Base-by-base conservation (phyloP, 2,113 vertebrate species). In the Genyomyrus donnyi region DNA sequence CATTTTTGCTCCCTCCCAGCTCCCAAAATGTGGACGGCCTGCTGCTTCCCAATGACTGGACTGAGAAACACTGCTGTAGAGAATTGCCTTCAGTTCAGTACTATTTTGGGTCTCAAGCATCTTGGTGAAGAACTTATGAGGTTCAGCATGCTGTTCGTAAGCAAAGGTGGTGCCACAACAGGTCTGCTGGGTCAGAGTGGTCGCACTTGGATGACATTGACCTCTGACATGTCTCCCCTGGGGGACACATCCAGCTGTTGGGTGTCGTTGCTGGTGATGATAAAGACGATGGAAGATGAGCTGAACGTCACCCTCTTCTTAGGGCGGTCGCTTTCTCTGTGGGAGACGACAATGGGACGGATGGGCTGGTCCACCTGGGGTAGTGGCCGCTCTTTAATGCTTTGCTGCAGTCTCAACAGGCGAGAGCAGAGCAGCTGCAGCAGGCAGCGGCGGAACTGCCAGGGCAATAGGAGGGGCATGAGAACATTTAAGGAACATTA, bases 231-330 rank as follows among this genome's bases (percentile, higher is more conserved):
- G 6, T 21, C 90, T 17, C 90, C 62, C 92, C 94, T 95, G 90
- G 94, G 95, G 85, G 91, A 93, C 45, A 96, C 91, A 3, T 96
- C 96, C 35, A 95, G 90, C 45, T 97, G 94, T 4, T 94, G 92
- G 8, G 96, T 92, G 87, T 98, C 96, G 62, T 98, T 95, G 90
- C 95, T 96, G 91, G 96, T 95, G 91, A 99, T 98, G 92, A 98
- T 97, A 94, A 98, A 99, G 91, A 98, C 96, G 0, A 98, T 95
- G 46, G 97, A 98, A 49, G 97, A 98, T 83, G 97, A 97, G 92
- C 95, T 98, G 91, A 99, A 99, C 87, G 97, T 98, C 92, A 98
- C 97, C 95, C 96, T 97, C 95, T 98, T 98, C 93, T 98, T 99
- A 90, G 97, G 97, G 17, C 96, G 95, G 89, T 95, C 92, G 31